A percentile compares a stretch with the other conserved stretches of the same genome.
Evolutionary conservation across 2,113 vertebrate species (phyloP).

Genomic region (Seriola dumerili): DNA sequence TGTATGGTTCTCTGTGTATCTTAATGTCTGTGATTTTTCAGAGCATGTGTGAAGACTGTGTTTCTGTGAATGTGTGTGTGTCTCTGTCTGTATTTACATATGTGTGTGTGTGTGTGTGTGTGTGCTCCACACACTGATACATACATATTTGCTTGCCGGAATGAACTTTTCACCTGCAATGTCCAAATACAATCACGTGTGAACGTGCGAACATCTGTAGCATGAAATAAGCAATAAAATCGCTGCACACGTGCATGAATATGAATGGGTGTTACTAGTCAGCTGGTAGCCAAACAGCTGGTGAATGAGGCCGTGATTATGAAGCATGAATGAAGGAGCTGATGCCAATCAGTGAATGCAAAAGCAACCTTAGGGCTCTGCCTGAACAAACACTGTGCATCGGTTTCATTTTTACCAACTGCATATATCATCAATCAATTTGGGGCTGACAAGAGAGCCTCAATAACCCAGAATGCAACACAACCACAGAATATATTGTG

Average conservation of each 20-base stretch:
- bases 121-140: background rate
- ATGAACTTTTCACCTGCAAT: slow-evolving; percentile 42
- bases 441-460: too few relatives aligned
- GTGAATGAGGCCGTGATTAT: background rate
- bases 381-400: background rate
- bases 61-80: background rate
- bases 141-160: slow-evolving; percentile 37
- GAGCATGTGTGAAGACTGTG: background rate
- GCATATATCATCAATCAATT: too few relatives aligned
- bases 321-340: background rate
- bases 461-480: too few relatives aligned
- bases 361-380: background rate
- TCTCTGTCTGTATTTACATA: background rate
- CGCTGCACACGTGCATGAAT: background rate
- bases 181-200: slow-evolving; percentile 36
- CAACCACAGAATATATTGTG: background rate
- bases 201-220: background rate
- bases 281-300: slow-evolving; percentile 3
- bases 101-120: slow-evolving; percentile 5
- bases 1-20: slow-evolving; percentile 32
- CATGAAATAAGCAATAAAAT: slow-evolving; percentile 25
- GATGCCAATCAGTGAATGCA: background rate
- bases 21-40: background rate
- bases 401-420: too few relatives aligned
- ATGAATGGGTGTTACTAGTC: background rate